phyloP scores from a whole-genome alignment of 1,140 invertebrate species.

The Notospermus geniculatus region DNA sequence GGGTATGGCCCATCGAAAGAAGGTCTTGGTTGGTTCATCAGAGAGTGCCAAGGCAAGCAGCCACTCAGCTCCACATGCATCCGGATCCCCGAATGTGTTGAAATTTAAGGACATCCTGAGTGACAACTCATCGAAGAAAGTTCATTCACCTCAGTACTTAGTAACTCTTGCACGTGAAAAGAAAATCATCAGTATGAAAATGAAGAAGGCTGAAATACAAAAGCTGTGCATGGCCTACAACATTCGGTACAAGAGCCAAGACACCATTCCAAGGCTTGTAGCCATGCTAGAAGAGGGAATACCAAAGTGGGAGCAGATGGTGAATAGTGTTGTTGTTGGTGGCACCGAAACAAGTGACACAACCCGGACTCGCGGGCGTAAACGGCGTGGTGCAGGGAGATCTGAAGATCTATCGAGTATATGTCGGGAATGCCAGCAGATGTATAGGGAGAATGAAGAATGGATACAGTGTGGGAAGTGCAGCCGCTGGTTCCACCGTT shows the following conservation, averaged over 20 bases:
- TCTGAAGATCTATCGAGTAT: neutral
- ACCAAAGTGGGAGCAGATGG: neutral
- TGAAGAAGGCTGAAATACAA: neutral
- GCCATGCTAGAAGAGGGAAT: neutral
- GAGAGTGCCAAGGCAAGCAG: neutral
- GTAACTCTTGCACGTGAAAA: neutral
- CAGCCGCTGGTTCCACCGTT: neutral
- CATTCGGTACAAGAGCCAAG: neutral
- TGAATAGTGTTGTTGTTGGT: neutral
- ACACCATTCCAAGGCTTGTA: neutral
- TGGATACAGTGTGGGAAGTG: neutral
- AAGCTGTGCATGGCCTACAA: neutral
- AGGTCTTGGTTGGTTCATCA: neutral
- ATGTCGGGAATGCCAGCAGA: neutral
- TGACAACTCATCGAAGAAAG: neutral
- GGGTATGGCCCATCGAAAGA: neutral
- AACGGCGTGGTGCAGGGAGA: neutral
- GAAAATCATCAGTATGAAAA: neutral
- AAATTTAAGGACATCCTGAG: neutral
- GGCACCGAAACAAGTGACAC: neutral
- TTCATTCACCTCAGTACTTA: neutral
- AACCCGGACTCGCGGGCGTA: neutral
- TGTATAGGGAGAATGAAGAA: neutral
- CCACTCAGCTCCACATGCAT: neutral
- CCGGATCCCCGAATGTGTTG: neutral